Base-by-base conservation (phyloP, 2,888 invertebrate species). In the Drosophila maculinotata region DNA sequence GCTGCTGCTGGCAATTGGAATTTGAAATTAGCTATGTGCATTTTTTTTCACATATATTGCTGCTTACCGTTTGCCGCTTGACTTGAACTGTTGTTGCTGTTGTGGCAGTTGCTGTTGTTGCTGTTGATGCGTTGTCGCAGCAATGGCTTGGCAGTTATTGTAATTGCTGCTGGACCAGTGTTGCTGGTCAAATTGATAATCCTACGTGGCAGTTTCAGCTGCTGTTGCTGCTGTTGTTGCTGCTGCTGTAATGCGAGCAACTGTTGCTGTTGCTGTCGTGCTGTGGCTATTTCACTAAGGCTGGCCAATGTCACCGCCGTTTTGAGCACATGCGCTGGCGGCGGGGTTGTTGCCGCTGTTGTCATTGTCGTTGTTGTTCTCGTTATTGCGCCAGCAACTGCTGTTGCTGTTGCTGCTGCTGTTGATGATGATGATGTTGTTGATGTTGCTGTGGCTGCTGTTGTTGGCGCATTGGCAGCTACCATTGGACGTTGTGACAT, bases 401-500 rank as follows among this genome's bases (percentile, higher is more conserved):
- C 63, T 59, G 85, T 65, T 28, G 79, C 52, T 67, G 85, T 17
- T 38, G 38, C n/a, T 38, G 67, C 30, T 70, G 76, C 48, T 73
- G 60, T 14, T 53, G 73, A 62, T 33, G 30, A 8, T 41, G 70
- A 59, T 56, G 78, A 60, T 65, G 85, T 66, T 31, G 76, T 47
- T 66, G 82, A 49, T 36, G 74, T 42, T 66, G 78, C 12, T 47
- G 76, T 15, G 45, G 71, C 10, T 54, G 66, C 20, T 36, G 74
- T 30, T 56, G 76, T 35, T 56, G 74, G 47, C 53, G 81, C 20
- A 51, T 76, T 58, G 36, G 81, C 33, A 33, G 76, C 45, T 66
- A 78, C 70, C 58, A 81, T 67, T 73, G 87, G 76, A 79, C 89
- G 90, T 77, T 91, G 90, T 66, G 91, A 89, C 89, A 91, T 89